Base-by-base conservation (phyloP, 2,797 vertebrate genomes). In the Falco rusticolus region DNA sequence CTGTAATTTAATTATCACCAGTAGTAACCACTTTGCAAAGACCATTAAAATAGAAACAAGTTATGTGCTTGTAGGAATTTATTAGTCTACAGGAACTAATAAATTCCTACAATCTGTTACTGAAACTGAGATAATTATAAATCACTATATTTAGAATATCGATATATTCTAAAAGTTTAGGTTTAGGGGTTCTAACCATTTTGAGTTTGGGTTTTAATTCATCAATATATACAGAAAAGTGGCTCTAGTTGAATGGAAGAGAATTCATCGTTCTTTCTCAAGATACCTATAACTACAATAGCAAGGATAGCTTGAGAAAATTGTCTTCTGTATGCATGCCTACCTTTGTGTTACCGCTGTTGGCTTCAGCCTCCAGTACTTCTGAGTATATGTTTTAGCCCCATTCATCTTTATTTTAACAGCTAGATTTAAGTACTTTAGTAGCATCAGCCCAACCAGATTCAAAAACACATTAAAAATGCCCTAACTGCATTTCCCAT, bases 11-110 rank as follows among this genome's bases (percentile, higher is more conserved):
- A 92, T 51, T 84, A 48, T 84, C 50, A 70, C 51, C 66, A 84
- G 33, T 22, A 90, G 66, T 63, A 90, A 94, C 57, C 64, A 45
- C 66, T 87, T 87, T 43, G 37, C 51, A 64, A 84, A 66, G n/a
- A 94, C 12, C 20, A 47, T 69, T 87, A 68, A 81, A 89, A 72
- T 77, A 90, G 79, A 87, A 87, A 79, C 3, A 6, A 69, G 18
- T 74, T 83, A 53, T 53, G 25, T 87, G 20, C 71, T 80, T 68
- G 31, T 20, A 74, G 64, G 60, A 61, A 59, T 94, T 45, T 76
- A 74, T 66, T 76, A 83, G 59, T 80, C 56, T 2, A 6, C 37
- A 61, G 85, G 56, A 87, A 15, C 43, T 53, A 53, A 68, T 68
- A 74, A 37, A 68, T 57, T 57, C 43, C 54, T 63, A 63, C 87